Conservation (phyloP, 2,113 vertebrate species). For the Cyprinodon brontotheroides region DNA sequence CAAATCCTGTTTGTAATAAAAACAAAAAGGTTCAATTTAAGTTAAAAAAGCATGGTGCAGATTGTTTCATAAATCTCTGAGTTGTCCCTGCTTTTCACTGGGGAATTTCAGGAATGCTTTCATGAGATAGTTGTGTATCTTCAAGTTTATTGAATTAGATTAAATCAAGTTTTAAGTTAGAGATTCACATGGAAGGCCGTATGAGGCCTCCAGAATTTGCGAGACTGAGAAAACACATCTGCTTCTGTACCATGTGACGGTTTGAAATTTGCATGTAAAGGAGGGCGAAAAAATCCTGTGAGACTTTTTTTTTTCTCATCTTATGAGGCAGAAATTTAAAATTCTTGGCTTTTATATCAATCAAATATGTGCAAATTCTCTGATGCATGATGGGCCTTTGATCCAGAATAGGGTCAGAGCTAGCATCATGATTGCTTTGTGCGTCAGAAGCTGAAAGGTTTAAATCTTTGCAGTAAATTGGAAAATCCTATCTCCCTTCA, state of each 20-base stretch:
- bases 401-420: not conserved
- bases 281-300: no score
- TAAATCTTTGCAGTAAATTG: not conserved
- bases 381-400: not conserved
- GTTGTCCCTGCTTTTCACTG: not conserved
- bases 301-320: not conserved
- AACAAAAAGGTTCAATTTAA: not conserved
- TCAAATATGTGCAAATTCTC: not conserved
- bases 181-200: not conserved
- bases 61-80: not conserved
- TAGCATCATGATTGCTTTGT: not conserved
- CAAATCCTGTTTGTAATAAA: not conserved
- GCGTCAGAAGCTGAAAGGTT: not conserved
- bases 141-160: not conserved
- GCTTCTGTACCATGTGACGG: not conserved
- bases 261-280: not conserved
- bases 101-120: not conserved
- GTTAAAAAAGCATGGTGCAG: not conserved
- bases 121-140: not conserved
- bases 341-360: not conserved
- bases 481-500: not conserved
- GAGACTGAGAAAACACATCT: not conserved
- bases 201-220: not conserved
- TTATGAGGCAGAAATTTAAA: not conserved
- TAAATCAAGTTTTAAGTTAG: not conserved